These are phyloP conservation scores for Holothuria scabra DNA, from an alignment of 53 echinoderm and acorn worm genomes.

Conservation along the genomic window DNA sequence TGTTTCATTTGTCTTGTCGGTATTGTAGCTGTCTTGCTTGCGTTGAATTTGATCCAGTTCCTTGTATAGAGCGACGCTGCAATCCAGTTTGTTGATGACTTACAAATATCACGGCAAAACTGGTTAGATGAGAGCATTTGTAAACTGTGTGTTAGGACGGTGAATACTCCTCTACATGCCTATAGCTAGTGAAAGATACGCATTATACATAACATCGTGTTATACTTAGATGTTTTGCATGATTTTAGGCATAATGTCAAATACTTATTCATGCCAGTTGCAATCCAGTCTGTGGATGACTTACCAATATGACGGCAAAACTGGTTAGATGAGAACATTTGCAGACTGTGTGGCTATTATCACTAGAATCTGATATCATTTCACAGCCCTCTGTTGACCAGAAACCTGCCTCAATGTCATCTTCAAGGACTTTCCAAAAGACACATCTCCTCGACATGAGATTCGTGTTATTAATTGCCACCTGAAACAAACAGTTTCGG, in stretches of 20 bases:
- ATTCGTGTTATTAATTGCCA: not conserved
- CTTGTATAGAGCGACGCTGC: too few relatives aligned
- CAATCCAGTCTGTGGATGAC: not conserved
- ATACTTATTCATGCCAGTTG: too few relatives aligned
- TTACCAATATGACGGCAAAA: conserved; percentile 28
- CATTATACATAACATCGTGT: too few relatives aligned
- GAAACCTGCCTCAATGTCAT: not conserved
- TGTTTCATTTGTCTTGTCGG: too few relatives aligned
- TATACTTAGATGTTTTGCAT: too few relatives aligned
- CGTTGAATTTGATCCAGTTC: too few relatives aligned
- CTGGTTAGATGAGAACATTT: conserved; percentile 19
- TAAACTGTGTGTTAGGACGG: too few relatives aligned
- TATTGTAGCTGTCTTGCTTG: too few relatives aligned
- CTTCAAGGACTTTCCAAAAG: not conserved
- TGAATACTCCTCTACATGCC: too few relatives aligned
- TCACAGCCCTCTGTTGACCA: not conserved
- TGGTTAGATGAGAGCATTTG: conserved; percentile 25
- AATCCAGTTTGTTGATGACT: not conserved
- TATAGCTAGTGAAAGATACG: too few relatives aligned
- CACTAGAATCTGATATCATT: not conserved
- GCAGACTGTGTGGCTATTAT: not conserved
- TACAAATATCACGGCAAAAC: conserved; percentile 25
- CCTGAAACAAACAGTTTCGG: not conserved
- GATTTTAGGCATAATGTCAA: too few relatives aligned
- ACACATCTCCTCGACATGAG: not conserved